Evolutionary conservation across 1,140 invertebrate species (phyloP), one percentile per base, ranked within the genome.

Genomic region (Platyura marginata): DNA sequence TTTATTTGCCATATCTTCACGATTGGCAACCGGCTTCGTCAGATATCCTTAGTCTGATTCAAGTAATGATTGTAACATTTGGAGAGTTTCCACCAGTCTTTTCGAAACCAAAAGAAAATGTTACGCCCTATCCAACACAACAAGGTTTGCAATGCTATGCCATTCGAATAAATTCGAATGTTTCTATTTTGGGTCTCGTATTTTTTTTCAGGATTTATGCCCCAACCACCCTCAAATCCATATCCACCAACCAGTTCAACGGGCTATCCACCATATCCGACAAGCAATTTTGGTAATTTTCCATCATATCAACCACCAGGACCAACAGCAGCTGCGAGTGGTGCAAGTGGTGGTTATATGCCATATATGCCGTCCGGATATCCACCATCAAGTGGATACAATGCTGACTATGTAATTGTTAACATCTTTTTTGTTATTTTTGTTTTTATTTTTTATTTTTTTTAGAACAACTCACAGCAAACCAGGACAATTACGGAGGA

Each of bases 1-100:
- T 99, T 44, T 97, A 95, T 64, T 67, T 98, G 46, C 94, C 94
- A 6, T 98, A 95, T 69, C 68, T 99, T 39, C 86, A 93, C 52
- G 86, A 97, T 50, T 99, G 95, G 95, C 74, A 77, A 51, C 52
- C 87, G 77, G 74, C 76, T 53, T 64, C 69, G 15, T 93, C 90
- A 3, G 88, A 93, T 63, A 64, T 97, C 47, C 56, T 83, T 5
- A 78, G 79, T 21, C 65, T 96, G 9, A 85, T 96, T 52, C 82
- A 92, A 68, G 75, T 93, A 25, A 85, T 98, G 80, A 82, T 86
- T 43, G 71, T 81, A 40, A 83, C 83, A 20, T 99, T 99, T 71
- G 86, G 92, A 25, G 92, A 98, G 45, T 71, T 83, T 49, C 93
- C 93, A 41, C 95, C 95, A 21, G 91, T 98, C 1, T 98, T 83